phyloP scores from a whole-genome alignment of 2,113 vertebrate genomes.

The Limanda limanda region DNA sequence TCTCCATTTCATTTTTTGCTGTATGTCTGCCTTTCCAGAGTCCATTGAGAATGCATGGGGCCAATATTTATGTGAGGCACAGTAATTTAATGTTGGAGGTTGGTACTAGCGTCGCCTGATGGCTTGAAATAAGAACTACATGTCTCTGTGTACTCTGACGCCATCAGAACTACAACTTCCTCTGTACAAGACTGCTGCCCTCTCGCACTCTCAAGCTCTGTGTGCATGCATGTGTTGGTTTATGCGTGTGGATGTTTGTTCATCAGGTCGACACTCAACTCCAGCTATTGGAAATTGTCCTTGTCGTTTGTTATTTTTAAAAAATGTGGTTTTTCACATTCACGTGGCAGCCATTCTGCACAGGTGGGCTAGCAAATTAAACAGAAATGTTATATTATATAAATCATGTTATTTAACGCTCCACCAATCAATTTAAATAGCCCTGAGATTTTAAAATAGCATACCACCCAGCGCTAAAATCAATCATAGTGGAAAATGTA shows the following conservation, averaged over 20 bases:
- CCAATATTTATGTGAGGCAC: constrained; percentile 99
- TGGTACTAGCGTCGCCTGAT: constrained; percentile 86
- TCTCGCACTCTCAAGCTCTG: constrained; percentile 90
- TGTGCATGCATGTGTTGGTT: constrained; percentile 70
- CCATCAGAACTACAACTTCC: constrained; percentile 71
- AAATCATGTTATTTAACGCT: not conserved
- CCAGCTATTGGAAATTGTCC: constrained; percentile 6
- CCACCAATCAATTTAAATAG: no score
- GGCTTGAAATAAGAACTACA: constrained; percentile 62
- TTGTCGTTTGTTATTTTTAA: not conserved
- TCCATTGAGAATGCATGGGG: constrained; percentile 97
- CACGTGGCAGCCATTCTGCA: constrained; percentile 44
- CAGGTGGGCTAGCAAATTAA: not conserved
- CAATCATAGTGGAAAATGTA: no score
- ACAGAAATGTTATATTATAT: no score
- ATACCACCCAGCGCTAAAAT: no score
- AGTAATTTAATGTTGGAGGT: constrained; percentile 99
- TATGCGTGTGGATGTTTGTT: constrained; percentile 38
- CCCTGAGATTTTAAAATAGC: no score
- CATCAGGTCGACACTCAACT: constrained; percentile 22
- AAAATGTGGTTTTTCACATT: constrained; percentile 39
- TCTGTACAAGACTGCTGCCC: constrained; percentile 85
- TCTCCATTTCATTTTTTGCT: constrained; percentile 54
- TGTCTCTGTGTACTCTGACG: constrained; percentile 68
- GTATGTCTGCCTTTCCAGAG: constrained; percentile 87